Conservation (phyloP, 2,888 invertebrate species). For the Piscicola geometra region DNA sequence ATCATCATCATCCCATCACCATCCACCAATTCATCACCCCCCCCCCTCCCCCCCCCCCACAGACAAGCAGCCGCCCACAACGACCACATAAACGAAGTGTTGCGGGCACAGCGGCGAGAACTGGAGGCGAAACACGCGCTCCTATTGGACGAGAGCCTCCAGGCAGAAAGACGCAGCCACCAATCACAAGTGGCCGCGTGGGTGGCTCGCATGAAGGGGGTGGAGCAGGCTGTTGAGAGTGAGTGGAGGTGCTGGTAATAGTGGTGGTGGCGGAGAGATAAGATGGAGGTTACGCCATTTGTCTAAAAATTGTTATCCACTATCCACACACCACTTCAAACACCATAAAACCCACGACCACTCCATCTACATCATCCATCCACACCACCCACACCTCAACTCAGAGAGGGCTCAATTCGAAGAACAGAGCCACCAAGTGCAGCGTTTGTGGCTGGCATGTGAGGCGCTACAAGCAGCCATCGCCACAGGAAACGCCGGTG, state of each 20-base stretch:
- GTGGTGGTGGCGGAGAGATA: not conserved
- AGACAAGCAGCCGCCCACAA: conserved; percentile 79
- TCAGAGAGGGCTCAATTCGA: conserved; percentile 55
- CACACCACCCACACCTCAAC: not conserved
- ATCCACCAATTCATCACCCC: no score
- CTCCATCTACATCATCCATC: no score
- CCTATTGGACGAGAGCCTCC: conserved; percentile 65
- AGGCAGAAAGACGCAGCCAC: conserved; percentile 65
- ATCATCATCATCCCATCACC: no score
- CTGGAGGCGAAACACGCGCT: conserved; percentile 56
- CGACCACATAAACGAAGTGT: conserved; percentile 63
- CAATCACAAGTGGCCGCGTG: conserved; percentile 70
- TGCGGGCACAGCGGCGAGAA: conserved; percentile 64
- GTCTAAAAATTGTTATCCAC: no score
- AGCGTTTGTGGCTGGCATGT: conserved; percentile 88
- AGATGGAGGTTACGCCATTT: not conserved
- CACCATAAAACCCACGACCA: no score
- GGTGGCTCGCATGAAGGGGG: conserved; percentile 70
- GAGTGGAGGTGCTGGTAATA: conserved; percentile 46
- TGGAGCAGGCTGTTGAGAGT: conserved; percentile 73
- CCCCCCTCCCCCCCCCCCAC: not conserved
- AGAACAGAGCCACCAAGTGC: conserved; percentile 62
- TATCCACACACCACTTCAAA: no score
- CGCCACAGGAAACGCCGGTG: conserved; percentile 60
- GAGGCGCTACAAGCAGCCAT: conserved; percentile 77